Evolutionary conservation across 2,888 invertebrate genomes (phyloP), one percentile per base, ranked within the genome.

Genomic region (Nasonovia ribisnigri): DNA sequence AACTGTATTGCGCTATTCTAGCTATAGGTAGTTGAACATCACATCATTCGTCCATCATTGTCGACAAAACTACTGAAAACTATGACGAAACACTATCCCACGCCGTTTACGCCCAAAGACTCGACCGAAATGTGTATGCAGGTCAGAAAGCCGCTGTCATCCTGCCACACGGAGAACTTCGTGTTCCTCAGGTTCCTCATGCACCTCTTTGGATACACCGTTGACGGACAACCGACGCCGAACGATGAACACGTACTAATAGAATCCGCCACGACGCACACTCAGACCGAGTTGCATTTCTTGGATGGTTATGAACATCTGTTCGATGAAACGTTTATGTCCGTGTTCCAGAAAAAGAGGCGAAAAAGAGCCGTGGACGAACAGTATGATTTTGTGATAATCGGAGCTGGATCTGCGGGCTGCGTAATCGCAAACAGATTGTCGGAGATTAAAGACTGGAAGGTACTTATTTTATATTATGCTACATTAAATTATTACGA

Each of bases 381-480:
- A 36, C 94, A 95, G 29, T 96, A 95, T 94, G 96, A 96, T 94
- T 97, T 96, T 94, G 95, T 96, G 48, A 95, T 96, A 94, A 96
- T 96, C 43, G 96, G 96, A 8, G 96, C 96, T 3, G 96, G 96
- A 1, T 96, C 96, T 0, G 96, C 96, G 0, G 96, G 96, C 5
- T 96, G 96, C 51, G 96, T 96, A 2, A 94, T 96, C 20, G 96
- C 96, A 57, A 96, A 96, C 94, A 95, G 96, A 51, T 95, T 96
- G 36, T 95, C 96, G 0, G 96, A 96, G 95, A 95, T 95, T 29
- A 94, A 95, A 77, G 94, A 95, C 67, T 96, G 96, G 96, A 95
- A 95, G 94, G 95, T 96, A 43, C 93, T 5, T 67, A n/a, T 16
- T 36, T 77, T 77, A 36, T 4, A n/a, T 36, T 36, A 13, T 67